Evolutionary conservation across 2,888 invertebrate species (phyloP).

Genomic region (Leucophenga maculata): DNA sequence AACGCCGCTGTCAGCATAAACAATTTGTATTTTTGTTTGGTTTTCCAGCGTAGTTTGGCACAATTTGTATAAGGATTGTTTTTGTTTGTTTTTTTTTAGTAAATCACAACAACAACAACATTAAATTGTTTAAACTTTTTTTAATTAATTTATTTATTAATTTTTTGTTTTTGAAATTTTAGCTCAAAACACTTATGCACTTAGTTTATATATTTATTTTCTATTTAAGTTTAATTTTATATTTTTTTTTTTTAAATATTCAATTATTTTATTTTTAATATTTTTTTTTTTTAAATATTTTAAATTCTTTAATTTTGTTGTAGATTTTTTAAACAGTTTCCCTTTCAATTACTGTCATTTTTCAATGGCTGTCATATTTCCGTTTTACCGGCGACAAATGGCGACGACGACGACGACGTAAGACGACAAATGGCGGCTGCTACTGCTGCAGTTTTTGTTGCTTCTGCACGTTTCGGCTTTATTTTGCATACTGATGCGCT

Average conservation of each 20-base stretch:
- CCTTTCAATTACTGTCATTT: neutral
- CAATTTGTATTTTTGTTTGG: neutral
- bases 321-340: neutral
- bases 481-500: slow-evolving; percentile 65
- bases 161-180: no score
- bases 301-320: neutral
- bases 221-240: neutral
- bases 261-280: neutral
- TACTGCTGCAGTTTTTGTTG: neutral
- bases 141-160: neutral
- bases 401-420: slow-evolving; percentile 20
- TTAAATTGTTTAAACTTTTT: neutral
- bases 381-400: slow-evolving; percentile 26
- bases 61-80: neutral
- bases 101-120: no score
- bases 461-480: slow-evolving; percentile 65
- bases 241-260: neutral
- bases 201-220: neutral
- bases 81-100: neutral
- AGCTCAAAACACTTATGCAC: neutral
- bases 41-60: neutral
- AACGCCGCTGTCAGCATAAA: neutral
- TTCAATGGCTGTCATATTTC: neutral
- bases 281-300: neutral
- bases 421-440: neutral